A percentile compares a stretch with the other conserved stretches of the same genome.
phyloP scores from a whole-genome alignment of 2,113 vertebrate genomes.

The Corythornis cristatus region DNA sequence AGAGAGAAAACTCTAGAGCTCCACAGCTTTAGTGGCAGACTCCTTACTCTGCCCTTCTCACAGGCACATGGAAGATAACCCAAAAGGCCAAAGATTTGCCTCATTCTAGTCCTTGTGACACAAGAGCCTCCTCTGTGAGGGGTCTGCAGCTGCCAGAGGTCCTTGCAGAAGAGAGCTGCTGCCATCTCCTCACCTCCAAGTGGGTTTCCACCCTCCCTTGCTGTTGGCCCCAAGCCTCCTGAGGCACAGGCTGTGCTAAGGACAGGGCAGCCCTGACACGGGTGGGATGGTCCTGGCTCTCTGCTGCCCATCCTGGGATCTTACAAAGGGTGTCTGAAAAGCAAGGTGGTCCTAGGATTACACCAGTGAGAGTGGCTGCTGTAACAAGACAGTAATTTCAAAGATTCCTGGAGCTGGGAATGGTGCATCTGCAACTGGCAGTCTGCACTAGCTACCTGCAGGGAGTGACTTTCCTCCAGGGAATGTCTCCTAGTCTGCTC shows the following conservation, averaged over 20 bases:
- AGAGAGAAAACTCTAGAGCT: not conserved
- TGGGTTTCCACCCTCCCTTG: not conserved
- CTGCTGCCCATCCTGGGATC: not conserved
- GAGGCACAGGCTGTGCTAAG: accelerated
- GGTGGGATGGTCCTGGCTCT: not conserved
- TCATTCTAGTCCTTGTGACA: not conserved
- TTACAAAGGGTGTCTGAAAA: not conserved
- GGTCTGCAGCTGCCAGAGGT: too few species aligned
- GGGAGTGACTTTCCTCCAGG: not conserved
- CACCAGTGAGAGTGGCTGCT: not conserved
- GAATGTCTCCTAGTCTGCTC: not conserved
- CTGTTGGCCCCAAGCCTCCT: accelerated
- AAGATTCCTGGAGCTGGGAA: not conserved
- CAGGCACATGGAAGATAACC: not conserved
- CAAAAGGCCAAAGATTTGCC: not conserved
- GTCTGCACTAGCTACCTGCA: not conserved
- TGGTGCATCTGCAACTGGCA: accelerated
- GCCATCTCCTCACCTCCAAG: not conserved
- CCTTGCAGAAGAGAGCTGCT: not conserved
- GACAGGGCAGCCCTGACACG: not conserved
- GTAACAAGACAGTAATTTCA: not conserved
- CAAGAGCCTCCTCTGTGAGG: not conserved
- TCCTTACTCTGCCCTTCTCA: not conserved
- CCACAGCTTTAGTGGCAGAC: not conserved
- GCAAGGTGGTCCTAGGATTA: not conserved